Evolutionary conservation across 2,113 vertebrate species (phyloP), one percentile per base, ranked within the genome.

Genomic region (Coryphaenoides rupestris): DNA sequence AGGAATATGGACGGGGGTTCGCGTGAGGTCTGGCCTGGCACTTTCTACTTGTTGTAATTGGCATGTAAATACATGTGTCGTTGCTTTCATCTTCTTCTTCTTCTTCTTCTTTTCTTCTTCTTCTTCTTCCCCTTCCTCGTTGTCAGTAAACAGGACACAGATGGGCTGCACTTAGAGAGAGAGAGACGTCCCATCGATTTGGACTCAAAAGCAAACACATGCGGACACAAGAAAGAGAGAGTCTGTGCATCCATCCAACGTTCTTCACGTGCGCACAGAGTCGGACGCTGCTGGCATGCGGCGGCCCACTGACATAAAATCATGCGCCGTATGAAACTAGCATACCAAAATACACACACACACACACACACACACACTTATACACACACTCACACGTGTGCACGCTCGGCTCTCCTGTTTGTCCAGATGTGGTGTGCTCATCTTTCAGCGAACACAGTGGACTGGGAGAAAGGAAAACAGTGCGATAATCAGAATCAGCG

Each of bases 361-460:
- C 22, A 53, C 49, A 28, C 49, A 19, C 50, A 54, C 50, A 50
- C 49, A 54, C 50, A 21, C 58, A 45, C 19, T 19, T 19, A 60
- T 33, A 33, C 13, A 40, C 50, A 40, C 23, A 54, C 61, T 50
- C 60, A n/a, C 60, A 52, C 46, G 52, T 47, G 26, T 47, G 26
- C 46, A 50, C 14, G 22, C 19, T 21, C 24, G 54, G 22, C 46
- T 19, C 19, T 64, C 58, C 63, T 24, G 55, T 70, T 60, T 14
- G 58, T 23, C 65, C 73, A 78, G 70, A 76, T 78, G 76, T 72
- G 62, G 59, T 67, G 21, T 46, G 73, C 68, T 82, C 73, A 60
- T 10, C n/a, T 82, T 82, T 63, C 68, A 76, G 33, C 33, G 10
- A 10, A 40, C 33, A 40, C 33, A 40, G 33, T 40, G 33, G 33